Evolutionary conservation across 2,113 vertebrate species (phyloP).

Genomic region (Sisor rabdophorus): DNA sequence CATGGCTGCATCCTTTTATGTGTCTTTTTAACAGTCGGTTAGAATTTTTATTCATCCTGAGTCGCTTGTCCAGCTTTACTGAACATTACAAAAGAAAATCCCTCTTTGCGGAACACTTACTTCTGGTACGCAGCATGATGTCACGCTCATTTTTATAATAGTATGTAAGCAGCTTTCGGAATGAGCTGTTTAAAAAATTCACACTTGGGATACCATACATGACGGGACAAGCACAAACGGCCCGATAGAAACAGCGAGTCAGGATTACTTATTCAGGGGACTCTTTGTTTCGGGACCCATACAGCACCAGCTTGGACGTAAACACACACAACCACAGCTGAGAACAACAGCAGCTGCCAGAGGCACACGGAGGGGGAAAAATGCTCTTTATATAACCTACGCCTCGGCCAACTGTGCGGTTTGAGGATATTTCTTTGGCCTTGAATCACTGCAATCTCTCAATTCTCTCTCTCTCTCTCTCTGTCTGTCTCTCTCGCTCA

Average conservation of each 20-base stretch:
- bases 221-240: conserved; percentile 21
- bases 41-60: not conserved
- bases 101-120: conserved; percentile 2
- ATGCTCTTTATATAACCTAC: conserved; percentile 64
- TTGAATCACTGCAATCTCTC: conserved; percentile 60
- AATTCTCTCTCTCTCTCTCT: conserved; percentile 16
- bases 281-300: not conserved
- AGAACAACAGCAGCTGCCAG: conserved; percentile 50
- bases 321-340: conserved; percentile 51
- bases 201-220: conserved; percentile 22
- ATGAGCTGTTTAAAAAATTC: not conserved
- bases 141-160: conserved; percentile 16
- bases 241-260: conserved; percentile 27
- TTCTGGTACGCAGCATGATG: not conserved
- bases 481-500: conserved; percentile 2
- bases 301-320: conserved; percentile 42
- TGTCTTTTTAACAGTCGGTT: not conserved
- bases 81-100: not conserved
- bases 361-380: conserved; percentile 46
- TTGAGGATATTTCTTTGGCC: conserved; percentile 63
- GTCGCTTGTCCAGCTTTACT: not conserved
- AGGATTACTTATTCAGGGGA: conserved; percentile 37
- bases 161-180: conserved; percentile 2
- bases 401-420: conserved; percentile 63
- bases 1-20: not conserved